Percentiles rank a stretch among this genome's conserved stretches.
Conservation (phyloP, 2,888 invertebrate species). For the Uloborus plumipes region DNA sequence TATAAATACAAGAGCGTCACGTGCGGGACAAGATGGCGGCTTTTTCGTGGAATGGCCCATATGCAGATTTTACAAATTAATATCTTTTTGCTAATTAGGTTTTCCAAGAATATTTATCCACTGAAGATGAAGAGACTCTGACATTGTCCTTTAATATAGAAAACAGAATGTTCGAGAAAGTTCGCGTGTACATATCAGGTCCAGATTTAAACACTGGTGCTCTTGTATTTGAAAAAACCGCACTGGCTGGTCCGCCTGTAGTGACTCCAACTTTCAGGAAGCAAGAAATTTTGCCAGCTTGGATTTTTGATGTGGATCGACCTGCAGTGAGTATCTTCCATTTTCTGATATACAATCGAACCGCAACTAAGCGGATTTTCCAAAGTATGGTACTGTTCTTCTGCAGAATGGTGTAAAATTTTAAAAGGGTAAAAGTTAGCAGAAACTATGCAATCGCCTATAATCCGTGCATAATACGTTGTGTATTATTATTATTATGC, state of each 20-base stretch:
- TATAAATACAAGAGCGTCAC: too few relatives aligned
- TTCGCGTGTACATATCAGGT: conserved; percentile 19
- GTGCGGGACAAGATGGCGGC: too few relatives aligned
- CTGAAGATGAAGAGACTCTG: conserved; percentile 22
- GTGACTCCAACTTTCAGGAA: neutral
- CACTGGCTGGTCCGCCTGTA: neutral
- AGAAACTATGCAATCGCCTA: too few relatives aligned
- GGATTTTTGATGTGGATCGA: conserved; percentile 22
- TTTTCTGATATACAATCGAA: too few relatives aligned
- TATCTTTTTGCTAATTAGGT: conserved; percentile 7
- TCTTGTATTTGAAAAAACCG: conserved; percentile 16
- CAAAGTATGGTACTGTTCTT: too few relatives aligned
- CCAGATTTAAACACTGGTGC: neutral
- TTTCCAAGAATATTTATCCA: conserved; percentile 18
- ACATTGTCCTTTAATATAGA: conserved; percentile 10
- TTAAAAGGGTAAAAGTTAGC: too few relatives aligned
- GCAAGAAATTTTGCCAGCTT: conserved; percentile 31
- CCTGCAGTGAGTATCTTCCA: conserved; percentile 25
- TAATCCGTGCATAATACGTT: too few relatives aligned
- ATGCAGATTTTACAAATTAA: too few relatives aligned
- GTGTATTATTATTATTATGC: too few relatives aligned
- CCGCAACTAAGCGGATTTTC: too few relatives aligned
- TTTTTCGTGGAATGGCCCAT: too few relatives aligned
- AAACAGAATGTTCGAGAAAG: conserved; percentile 1
- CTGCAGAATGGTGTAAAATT: too few relatives aligned